Percentiles rank a stretch among this genome's conserved stretches.
Evolutionary conservation across 2,113 vertebrate genomes (phyloP).

Genomic region (Pelodiscus sinensis): DNA sequence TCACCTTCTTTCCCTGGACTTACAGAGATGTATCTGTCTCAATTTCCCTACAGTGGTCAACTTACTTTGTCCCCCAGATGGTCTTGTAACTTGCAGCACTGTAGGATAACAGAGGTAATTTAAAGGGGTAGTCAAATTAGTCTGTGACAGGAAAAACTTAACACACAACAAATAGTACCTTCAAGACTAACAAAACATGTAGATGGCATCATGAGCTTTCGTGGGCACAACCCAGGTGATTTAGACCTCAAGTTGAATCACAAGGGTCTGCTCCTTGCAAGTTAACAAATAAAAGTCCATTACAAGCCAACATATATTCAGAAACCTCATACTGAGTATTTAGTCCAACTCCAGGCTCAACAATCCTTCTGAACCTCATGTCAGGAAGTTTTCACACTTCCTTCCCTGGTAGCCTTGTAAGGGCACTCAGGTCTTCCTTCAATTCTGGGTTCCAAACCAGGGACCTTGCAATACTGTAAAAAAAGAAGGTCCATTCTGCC

Average conservation of each 20-base stretch:
- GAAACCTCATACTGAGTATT: background rate
- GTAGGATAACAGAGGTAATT: background rate
- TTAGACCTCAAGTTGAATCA: background rate
- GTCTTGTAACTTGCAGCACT: background rate
- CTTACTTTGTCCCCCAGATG: background rate
- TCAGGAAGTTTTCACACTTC: background rate
- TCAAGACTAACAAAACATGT: too few species aligned
- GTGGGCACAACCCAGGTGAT: background rate
- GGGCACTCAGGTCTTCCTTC: background rate
- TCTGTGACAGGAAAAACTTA: too few species aligned
- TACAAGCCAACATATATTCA: background rate
- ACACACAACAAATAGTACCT: too few species aligned
- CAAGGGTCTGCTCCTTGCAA: background rate
- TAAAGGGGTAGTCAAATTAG: background rate
- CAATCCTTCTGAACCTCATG: background rate
- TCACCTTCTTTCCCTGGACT: background rate
- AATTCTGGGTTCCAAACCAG: background rate
- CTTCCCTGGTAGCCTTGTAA: background rate
- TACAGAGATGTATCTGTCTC: background rate
- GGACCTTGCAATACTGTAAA: background rate
- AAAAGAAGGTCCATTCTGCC: background rate
- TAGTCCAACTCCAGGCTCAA: background rate
- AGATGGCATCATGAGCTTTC: too few species aligned
- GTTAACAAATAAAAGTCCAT: background rate
- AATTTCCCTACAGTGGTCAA: background rate